Conservation (phyloP, 1,140 invertebrate genomes). For the Mycetomoellerius zeteki region DNA sequence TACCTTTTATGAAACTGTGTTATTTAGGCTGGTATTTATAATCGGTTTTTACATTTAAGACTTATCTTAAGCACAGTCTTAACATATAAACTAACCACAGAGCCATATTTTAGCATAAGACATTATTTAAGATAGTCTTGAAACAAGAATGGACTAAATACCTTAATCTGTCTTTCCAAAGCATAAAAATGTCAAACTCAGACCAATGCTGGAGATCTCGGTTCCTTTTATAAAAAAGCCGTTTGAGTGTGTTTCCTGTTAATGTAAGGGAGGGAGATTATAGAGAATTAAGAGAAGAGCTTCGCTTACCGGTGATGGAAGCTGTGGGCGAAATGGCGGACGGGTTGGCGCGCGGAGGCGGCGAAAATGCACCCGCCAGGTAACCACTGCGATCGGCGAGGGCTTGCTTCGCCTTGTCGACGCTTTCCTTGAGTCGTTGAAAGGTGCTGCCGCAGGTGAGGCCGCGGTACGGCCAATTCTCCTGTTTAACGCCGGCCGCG, state of each 20-base stretch:
- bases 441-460: conserved; percentile 89
- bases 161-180: not conserved
- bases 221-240: not conserved
- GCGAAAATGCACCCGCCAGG: conserved; percentile 85
- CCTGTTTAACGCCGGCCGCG: conserved; percentile 86
- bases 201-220: not conserved
- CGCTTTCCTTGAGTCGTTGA: conserved; percentile 95
- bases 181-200: not conserved
- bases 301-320: conserved; percentile 84
- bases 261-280: not conserved
- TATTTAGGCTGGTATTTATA: not conserved
- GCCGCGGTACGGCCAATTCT: conserved; percentile 87
- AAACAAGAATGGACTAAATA: too few species aligned
- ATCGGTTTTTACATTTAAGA: too few species aligned
- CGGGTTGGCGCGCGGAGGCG: conserved; percentile 84
- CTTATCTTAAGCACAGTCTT: too few species aligned
- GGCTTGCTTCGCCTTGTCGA: conserved; percentile 95
- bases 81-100: too few species aligned
- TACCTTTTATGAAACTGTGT: not conserved
- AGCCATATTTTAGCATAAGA: too few species aligned
- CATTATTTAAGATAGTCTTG: too few species aligned
- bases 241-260: not conserved
- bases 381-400: conserved; percentile 88
- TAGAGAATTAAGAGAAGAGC: not conserved
- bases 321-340: conserved; percentile 84